Conservation (phyloP, 1,140 invertebrate species). For the Bactericera cockerelli region DNA sequence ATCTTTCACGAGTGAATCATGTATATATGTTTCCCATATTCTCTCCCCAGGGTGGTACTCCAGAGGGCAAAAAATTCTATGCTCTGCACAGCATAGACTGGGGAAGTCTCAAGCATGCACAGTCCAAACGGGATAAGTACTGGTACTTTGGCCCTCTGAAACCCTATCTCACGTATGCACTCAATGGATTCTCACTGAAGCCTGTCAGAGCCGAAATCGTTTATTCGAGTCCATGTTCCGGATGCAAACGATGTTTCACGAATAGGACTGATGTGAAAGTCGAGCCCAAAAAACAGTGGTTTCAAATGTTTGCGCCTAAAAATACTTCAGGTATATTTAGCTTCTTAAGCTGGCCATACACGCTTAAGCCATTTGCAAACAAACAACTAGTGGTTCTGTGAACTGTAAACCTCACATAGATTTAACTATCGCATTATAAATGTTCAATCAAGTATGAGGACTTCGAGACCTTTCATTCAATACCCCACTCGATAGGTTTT, state of each 20-base stretch:
- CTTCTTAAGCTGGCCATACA: too few relatives aligned
- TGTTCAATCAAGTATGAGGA: too few relatives aligned
- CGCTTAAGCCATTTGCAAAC: too few relatives aligned
- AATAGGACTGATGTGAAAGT: not conserved
- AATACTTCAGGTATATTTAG: too few relatives aligned
- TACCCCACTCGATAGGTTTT: too few relatives aligned
- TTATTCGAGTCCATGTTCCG: not conserved
- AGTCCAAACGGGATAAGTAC: constrained; percentile 56
- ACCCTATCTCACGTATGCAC: constrained; percentile 51
- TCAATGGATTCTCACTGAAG: constrained; percentile 23
- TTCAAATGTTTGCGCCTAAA: not conserved
- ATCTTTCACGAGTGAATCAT: too few relatives aligned
- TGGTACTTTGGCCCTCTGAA: constrained; percentile 70
- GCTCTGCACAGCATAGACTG: constrained; percentile 60
- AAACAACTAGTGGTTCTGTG: too few relatives aligned
- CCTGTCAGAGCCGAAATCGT: not conserved
- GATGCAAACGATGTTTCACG: not conserved
- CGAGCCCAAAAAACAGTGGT: not conserved
- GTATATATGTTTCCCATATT: too few relatives aligned
- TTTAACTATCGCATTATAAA: too few relatives aligned
- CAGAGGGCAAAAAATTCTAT: constrained; percentile 50
- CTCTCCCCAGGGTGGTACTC: too few relatives aligned
- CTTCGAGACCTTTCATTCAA: too few relatives aligned
- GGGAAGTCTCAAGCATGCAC: constrained; percentile 67
- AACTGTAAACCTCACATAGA: too few relatives aligned